Evolutionary conservation across 2,797 vertebrate genomes (phyloP).

Genomic region (Propithecus deckenii): DNA sequence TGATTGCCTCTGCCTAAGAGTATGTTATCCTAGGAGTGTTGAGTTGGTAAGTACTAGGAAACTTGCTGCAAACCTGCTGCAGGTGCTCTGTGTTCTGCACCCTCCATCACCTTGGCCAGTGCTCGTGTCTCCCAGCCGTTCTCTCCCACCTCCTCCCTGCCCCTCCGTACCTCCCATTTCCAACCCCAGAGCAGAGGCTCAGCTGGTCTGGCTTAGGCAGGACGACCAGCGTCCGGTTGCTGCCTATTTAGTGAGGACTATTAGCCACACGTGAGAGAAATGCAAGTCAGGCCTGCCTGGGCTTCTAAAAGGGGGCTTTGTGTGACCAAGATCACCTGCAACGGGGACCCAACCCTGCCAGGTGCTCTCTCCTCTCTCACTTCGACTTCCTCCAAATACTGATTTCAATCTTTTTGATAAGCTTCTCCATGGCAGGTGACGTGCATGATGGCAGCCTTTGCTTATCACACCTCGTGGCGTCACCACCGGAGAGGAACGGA

Average conservation of each 20-base stretch:
- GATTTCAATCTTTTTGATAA: neutral
- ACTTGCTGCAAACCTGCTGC: neutral
- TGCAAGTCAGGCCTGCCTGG: neutral
- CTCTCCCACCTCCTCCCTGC: too few relatives aligned
- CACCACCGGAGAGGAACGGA: neutral
- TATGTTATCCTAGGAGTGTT: neutral
- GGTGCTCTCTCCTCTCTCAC: neutral
- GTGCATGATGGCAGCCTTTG: neutral
- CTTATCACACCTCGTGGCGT: neutral
- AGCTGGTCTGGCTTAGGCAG: neutral
- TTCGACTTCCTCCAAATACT: neutral
- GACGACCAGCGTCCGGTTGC: neutral
- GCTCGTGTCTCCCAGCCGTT: neutral
- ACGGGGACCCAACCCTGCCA: neutral
- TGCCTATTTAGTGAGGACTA: neutral
- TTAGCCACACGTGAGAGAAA: neutral
- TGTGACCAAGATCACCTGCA: neutral
- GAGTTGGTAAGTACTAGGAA: neutral
- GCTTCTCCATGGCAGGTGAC: neutral
- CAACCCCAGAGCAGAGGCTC: neutral
- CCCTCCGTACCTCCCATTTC: neutral
- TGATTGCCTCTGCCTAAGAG: neutral
- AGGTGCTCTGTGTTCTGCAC: neutral
- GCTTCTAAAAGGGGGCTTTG: neutral
- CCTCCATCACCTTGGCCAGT: rapidly evolving